Base-by-base conservation (phyloP, 2,888 invertebrate genomes). In the Leucania comma region DNA sequence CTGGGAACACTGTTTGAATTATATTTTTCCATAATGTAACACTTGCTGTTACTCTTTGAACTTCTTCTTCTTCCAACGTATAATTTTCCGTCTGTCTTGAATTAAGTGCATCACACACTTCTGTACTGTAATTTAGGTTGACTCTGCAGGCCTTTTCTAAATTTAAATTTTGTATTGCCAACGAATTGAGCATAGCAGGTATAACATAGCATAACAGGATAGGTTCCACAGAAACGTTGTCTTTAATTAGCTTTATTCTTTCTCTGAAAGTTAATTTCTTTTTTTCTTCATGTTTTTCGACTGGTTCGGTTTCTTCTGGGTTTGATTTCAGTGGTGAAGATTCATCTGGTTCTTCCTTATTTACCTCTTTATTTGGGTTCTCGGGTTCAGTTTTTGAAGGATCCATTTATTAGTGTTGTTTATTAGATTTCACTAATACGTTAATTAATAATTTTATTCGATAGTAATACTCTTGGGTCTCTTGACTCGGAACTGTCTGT, bases 21-120 rank as follows among this genome's bases (percentile, higher is more conserved):
- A 98, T 96, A 24, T 98, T 98, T 90, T 98, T 98, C 98, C 98
- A 98, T n/a, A 98, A 97, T 81, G 97, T 97, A 96, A 98, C 97
- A 26, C 97, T 97, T 0, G 98, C 98, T 5, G 97, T 97, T 73
- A 98, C 92, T 78, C 96, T 97, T 89, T 98, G 98, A 0, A 98
- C 97, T 66, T 96, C 94, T 76, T 96, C 96, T 89, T 97, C 97
- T 78, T 97, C 95, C 35, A 93, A 89, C 17, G 92, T 94, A 75
- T 95, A 96, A 78, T 96, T 96, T 80, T 96, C 97, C 0, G 98
- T 98, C 78, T 98, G 96, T 80, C 98, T 96, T 26, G 96, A 94
- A 50, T 97, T 97, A 8, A 98, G 91, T 0, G 98, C 98, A 78
- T 97, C 97, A 89, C 98, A 98, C 14, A 98, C 96, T 86, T 97